phyloP scores from a whole-genome alignment of 2,888 invertebrate species.

The Cephus pygmeus region DNA sequence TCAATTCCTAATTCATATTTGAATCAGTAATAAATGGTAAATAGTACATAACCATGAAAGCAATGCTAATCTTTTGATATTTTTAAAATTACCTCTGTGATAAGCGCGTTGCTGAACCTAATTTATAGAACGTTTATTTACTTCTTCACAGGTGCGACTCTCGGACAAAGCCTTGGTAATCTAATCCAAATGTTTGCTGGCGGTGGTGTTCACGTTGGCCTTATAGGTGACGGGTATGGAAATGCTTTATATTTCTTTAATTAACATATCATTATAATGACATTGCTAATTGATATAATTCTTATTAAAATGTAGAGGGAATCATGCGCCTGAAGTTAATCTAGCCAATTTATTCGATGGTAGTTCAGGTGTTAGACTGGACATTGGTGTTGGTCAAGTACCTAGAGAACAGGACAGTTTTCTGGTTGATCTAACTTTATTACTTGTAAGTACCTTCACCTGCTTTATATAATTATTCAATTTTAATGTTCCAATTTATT shows the following conservation, averaged over 20 bases:
- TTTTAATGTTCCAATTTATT: background rate
- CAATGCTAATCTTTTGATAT: too few relatives aligned
- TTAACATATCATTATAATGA: background rate
- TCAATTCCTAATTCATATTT: too few relatives aligned
- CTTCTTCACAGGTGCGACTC: too few relatives aligned
- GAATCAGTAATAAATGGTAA: too few relatives aligned
- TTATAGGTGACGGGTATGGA: constrained; percentile 28
- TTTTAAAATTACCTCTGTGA: too few relatives aligned
- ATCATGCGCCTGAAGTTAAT: constrained; percentile 13
- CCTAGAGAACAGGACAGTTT: constrained; percentile 33
- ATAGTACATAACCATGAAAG: too few relatives aligned
- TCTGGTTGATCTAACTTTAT: constrained; percentile 35
- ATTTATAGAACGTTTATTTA: too few relatives aligned
- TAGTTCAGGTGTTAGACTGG: constrained; percentile 19
- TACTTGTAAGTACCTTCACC: constrained; percentile 36
- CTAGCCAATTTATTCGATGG: constrained; percentile 32
- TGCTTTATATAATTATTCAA: background rate
- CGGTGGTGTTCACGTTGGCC: constrained; percentile 24
- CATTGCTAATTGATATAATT: background rate
- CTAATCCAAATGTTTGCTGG: constrained; percentile 24
- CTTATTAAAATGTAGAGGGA: constrained; percentile 6
- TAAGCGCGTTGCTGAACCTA: too few relatives aligned
- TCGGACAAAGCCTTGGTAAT: background rate
- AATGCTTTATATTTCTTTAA: constrained; percentile 3
- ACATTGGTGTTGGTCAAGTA: constrained; percentile 18